phyloP scores from a whole-genome alignment of 2,113 vertebrate species.

The Ellobius talpinus region DNA sequence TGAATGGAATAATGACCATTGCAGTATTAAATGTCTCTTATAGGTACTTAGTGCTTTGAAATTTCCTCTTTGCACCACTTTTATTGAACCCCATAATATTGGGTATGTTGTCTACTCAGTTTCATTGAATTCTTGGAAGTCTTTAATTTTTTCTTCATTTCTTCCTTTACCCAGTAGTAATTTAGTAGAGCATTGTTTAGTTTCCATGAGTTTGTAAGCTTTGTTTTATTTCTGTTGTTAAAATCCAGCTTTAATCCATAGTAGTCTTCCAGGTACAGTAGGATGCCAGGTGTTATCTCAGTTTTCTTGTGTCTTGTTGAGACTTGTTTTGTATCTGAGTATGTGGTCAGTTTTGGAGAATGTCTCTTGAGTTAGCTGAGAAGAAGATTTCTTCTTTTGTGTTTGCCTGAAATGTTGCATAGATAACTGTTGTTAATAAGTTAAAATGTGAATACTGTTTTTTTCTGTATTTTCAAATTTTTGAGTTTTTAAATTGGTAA shows the following conservation, averaged over 20 bases:
- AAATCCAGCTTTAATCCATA: neutral
- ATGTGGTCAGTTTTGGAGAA: neutral
- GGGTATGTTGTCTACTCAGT: too few relatives aligned
- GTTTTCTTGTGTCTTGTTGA: neutral
- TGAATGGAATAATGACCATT: too few relatives aligned
- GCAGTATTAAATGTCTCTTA: too few relatives aligned
- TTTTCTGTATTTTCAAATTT: neutral
- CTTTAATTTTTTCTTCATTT: neutral
- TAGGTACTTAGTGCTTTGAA: too few relatives aligned
- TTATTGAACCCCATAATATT: too few relatives aligned
- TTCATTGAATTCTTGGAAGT: too few relatives aligned
- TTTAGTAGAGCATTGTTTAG: neutral
- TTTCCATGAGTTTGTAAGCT: neutral
- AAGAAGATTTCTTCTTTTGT: neutral
- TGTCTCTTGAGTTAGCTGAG: neutral
- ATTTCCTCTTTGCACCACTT: too few relatives aligned
- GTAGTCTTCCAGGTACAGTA: too few relatives aligned
- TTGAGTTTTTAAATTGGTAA: neutral
- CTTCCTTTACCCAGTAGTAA: neutral
- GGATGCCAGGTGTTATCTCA: neutral
- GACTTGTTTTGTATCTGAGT: neutral
- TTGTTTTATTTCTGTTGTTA: too few relatives aligned
- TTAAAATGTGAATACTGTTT: neutral
- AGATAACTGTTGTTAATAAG: neutral
- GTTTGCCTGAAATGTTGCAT: neutral